Percentiles rank a stretch among this genome's conserved stretches.
These are phyloP conservation scores for Sphenodon punctatus DNA, from an alignment of 2,797 vertebrate species.

Conservation along the genomic window DNA sequence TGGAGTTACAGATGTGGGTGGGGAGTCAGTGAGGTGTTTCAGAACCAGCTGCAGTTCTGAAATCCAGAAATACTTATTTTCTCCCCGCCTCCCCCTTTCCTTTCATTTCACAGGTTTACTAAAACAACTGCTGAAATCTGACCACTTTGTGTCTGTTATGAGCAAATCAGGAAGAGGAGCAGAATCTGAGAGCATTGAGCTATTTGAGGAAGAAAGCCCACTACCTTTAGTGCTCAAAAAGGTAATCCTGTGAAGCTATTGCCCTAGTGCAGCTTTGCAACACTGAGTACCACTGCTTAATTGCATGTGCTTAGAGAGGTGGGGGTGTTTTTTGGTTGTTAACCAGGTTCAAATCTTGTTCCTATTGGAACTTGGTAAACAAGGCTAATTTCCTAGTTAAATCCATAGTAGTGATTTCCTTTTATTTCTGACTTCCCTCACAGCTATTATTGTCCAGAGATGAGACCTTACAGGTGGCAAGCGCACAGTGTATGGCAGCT, in stretches of 20 bases:
- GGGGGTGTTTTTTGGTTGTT: not conserved
- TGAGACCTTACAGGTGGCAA: conserved; percentile 86
- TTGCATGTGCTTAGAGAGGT: not conserved
- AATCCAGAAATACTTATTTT: not conserved
- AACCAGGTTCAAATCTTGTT: not conserved
- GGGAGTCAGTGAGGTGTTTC: not conserved
- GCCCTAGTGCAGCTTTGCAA: no score
- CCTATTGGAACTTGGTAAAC: not conserved
- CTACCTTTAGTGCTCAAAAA: conserved; percentile 93
- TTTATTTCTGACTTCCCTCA: conserved; percentile 37
- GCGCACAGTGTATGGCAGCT: conserved; percentile 86
- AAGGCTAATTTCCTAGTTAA: not conserved
- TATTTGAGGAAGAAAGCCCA: conserved; percentile 74
- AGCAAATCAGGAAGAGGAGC: conserved; percentile 63
- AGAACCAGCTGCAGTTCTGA: not conserved
- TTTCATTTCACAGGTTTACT: conserved; percentile 79
- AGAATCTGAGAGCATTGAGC: conserved; percentile 51
- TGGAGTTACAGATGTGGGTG: not conserved
- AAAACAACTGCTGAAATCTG: conserved; percentile 83
- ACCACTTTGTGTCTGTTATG: conserved; percentile 85
- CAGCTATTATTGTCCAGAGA: conserved; percentile 91
- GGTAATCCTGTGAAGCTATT: no score
- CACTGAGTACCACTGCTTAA: no score
- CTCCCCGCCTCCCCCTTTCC: conserved; percentile 1
- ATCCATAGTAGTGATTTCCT: not conserved